Evolutionary conservation across 2,113 vertebrate species (phyloP).

Genomic region (Archocentrus centrarchus): DNA sequence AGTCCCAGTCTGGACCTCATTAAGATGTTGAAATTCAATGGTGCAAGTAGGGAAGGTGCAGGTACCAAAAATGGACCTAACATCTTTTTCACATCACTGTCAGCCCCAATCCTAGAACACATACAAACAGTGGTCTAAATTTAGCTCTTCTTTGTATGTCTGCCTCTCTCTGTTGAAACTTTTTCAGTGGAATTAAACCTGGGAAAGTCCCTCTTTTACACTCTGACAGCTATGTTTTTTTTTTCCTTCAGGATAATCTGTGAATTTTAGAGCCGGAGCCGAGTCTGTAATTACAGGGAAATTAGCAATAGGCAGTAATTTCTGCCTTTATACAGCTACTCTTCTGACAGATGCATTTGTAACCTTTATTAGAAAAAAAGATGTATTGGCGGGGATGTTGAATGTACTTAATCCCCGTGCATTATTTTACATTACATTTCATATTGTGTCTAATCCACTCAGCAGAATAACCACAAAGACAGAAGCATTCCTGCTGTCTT

Average conservation of each 20-base stretch:
- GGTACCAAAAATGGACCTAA: background rate
- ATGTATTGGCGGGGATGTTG: background rate
- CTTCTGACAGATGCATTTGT: conserved; percentile 37
- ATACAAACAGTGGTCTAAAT: background rate
- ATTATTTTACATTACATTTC: background rate
- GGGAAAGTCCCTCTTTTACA: conserved; percentile 64
- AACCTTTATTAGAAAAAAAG: conserved; percentile 12
- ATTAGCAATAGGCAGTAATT: conserved; percentile 67
- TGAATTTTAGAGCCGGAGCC: conserved; percentile 40
- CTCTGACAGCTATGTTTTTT: conserved; percentile 60
- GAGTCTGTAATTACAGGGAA: conserved; percentile 69
- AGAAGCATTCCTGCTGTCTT: conserved; percentile 3
- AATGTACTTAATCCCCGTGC: background rate
- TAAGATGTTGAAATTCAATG: background rate
- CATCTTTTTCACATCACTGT: conserved; percentile 20
- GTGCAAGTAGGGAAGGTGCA: background rate
- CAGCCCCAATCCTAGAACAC: background rate
- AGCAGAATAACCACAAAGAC: conserved; percentile 12
- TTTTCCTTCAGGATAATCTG: conserved; percentile 58
- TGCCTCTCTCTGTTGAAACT: conserved; percentile 14
- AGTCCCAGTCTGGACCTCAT: background rate
- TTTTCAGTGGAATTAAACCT: conserved; percentile 20
- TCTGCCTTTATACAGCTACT: conserved; percentile 36
- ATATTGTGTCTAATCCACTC: background rate
- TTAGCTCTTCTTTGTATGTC: background rate